Conservation (phyloP, 2,113 vertebrate species). For the Pygathrix nemaeus region DNA sequence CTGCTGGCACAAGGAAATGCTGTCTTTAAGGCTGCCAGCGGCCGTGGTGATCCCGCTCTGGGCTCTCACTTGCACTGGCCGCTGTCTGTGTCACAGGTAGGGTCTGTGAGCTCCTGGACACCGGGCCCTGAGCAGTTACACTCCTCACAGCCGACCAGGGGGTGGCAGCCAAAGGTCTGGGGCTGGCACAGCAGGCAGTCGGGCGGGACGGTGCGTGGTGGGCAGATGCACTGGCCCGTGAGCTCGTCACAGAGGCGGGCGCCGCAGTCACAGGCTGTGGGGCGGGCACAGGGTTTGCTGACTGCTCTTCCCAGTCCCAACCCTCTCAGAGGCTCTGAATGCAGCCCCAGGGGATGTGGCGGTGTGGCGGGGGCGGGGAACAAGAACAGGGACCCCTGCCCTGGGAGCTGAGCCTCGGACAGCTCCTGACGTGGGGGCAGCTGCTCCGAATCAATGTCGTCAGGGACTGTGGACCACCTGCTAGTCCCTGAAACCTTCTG, state of each 20-base stretch:
- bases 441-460: neutral
- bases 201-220: conserved; percentile 91
- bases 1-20: fast-evolving
- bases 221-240: conserved; percentile 95
- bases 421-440: neutral
- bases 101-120: conserved; percentile 83
- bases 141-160: conserved; percentile 94
- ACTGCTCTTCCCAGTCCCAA: neutral
- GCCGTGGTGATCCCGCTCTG: fast-evolving
- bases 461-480: neutral
- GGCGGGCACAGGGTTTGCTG: fast-evolving
- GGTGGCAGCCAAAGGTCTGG: conserved; percentile 95
- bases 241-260: conserved; percentile 92
- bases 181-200: conserved; percentile 93
- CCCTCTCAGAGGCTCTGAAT: fast-evolving
- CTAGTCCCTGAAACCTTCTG: neutral
- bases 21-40: fast-evolving
- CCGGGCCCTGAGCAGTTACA: conserved; percentile 94
- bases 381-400: neutral
- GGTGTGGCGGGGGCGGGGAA: fast-evolving
- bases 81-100: conserved; percentile 88
- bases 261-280: conserved; percentile 93
- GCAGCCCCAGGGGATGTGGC: neutral
- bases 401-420: neutral
- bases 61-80: conserved; percentile 95